A percentile compares a stretch with the other conserved stretches of the same genome.
phyloP scores from a whole-genome alignment of 2,113 vertebrate genomes.

The Xenopus tropicalis region UCB_Xtro_10.0 CM004443.2:140268001-140268500 shows the following conservation, averaged over 20 bases:
- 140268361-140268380: slow-evolving; percentile 75
- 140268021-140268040: too few relatives aligned
- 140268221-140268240: slow-evolving; percentile 80
- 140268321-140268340: slow-evolving; percentile 79
- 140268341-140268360: slow-evolving; percentile 81
- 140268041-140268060: too few relatives aligned
- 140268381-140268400: slow-evolving; percentile 77
- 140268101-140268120: too few relatives aligned
- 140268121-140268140: too few relatives aligned
- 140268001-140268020: too few relatives aligned
- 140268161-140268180: too few relatives aligned
- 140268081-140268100: too few relatives aligned
- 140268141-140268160: too few relatives aligned
- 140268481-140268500: neutral
- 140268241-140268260: slow-evolving; percentile 79
- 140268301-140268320: slow-evolving; percentile 70
- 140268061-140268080: too few relatives aligned
- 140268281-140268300: slow-evolving; percentile 82
- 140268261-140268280: slow-evolving; percentile 68
- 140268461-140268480: slow-evolving; percentile 81
- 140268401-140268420: slow-evolving; percentile 83
- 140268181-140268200: too few relatives aligned
- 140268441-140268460: slow-evolving; percentile 76
- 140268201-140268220: slow-evolving; percentile 52
- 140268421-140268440: slow-evolving; percentile 85